Evolutionary conservation across 2,888 invertebrate species (phyloP).

Genomic region (Anodontia alba): DNA sequence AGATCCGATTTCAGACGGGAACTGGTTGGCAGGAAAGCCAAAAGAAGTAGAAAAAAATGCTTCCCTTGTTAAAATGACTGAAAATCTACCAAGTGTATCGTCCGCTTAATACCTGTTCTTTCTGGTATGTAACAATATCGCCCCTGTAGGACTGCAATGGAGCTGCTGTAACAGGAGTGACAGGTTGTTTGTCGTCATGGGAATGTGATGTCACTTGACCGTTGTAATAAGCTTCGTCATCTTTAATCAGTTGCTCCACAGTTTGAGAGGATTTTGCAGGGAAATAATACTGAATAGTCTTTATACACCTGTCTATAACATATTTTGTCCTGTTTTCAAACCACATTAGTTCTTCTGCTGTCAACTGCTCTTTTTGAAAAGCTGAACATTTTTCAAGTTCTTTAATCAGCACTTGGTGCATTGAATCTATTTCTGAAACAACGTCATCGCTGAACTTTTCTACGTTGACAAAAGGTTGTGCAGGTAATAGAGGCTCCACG

Average conservation of each 20-base stretch:
- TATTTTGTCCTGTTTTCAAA: not conserved
- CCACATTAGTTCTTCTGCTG: not conserved
- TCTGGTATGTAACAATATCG: not conserved
- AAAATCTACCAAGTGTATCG: too few species aligned
- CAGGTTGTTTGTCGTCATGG: too few species aligned
- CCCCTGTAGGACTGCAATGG: too few species aligned
- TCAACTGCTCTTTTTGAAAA: not conserved
- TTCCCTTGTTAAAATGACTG: too few species aligned
- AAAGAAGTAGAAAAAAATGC: too few species aligned
- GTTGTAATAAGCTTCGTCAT: not conserved
- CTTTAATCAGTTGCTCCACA: not conserved
- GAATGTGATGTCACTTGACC: too few species aligned
- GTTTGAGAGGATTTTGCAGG: not conserved
- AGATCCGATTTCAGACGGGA: too few species aligned
- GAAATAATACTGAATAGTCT: not conserved
- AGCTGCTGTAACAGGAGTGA: too few species aligned
- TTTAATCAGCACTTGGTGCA: not conserved
- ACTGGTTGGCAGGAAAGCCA: too few species aligned
- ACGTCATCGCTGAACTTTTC: not conserved
- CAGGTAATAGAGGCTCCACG: not conserved
- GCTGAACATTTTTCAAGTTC: not conserved
- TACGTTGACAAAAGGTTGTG: not conserved
- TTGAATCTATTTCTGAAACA: not conserved
- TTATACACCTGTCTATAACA: not conserved
- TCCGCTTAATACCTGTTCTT: conserved; percentile 4